phyloP scores from a whole-genome alignment of 1,140 invertebrate genomes.

The Drosophila orosa region DNA sequence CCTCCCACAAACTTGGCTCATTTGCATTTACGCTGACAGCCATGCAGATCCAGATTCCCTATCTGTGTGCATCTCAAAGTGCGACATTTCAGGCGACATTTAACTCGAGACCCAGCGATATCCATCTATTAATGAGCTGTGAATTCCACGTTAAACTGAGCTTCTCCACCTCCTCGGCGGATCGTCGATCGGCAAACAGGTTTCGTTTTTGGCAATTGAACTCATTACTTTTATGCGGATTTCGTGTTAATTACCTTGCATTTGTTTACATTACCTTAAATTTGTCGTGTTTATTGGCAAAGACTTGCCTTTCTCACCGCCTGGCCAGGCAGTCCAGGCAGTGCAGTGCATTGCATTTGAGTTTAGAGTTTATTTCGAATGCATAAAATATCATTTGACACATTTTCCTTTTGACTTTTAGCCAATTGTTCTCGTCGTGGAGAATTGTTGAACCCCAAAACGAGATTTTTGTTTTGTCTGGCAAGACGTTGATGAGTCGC shows the following conservation, averaged over 20 bases:
- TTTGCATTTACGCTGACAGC: conserved; percentile 23
- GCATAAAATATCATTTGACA: conserved; percentile 55
- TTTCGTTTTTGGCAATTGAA: conserved; percentile 71
- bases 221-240: conserved; percentile 78
- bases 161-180: not conserved
- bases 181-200: conserved; percentile 31
- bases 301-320: conserved; percentile 66
- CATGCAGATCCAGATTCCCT: conserved; percentile 28
- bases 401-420: conserved; percentile 37
- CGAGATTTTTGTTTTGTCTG: conserved; percentile 21
- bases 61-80: conserved; percentile 47
- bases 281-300: conserved; percentile 61
- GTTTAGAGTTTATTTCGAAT: conserved; percentile 8
- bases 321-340: too few relatives aligned
- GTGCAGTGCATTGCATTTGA: conserved; percentile 47
- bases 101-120: conserved; percentile 42
- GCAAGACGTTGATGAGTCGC: conserved; percentile 9
- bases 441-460: conserved; percentile 45
- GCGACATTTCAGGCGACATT: conserved; percentile 67
- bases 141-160: conserved; percentile 19
- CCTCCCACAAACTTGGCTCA: conserved; percentile 32
- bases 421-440: conserved; percentile 39
- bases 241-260: conserved; percentile 76
- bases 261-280: conserved; percentile 79
- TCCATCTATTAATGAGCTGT: conserved; percentile 77